Conservation (phyloP, 53 echinoderm and acorn worm genomes). For the Apostichopus leukothele region DNA sequence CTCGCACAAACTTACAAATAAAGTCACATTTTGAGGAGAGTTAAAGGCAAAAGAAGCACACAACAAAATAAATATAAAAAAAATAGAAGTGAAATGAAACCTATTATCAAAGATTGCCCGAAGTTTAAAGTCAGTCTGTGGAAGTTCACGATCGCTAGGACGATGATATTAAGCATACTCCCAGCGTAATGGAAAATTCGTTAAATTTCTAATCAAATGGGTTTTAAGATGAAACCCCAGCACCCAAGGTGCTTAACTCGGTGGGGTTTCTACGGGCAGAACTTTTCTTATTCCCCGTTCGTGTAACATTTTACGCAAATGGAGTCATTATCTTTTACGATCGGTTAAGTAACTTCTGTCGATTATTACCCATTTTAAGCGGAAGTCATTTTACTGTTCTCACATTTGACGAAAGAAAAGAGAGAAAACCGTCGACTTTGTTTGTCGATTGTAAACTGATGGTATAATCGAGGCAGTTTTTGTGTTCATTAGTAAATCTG, state of each 20-base stretch:
- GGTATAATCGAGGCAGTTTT: slow-evolving; percentile 18
- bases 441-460: slow-evolving; percentile 22
- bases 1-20: slow-evolving; percentile 41
- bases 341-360: slow-evolving; percentile 31
- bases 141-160: slow-evolving; percentile 43
- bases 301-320: slow-evolving; percentile 36
- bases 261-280: slow-evolving; percentile 15
- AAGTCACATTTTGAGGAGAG: neutral
- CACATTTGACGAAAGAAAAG: neutral
- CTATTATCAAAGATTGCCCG: slow-evolving; percentile 37
- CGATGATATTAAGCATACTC: slow-evolving; percentile 32
- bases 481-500: slow-evolving; percentile 25
- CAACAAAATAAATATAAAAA: neutral
- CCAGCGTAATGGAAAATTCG: slow-evolving; percentile 40
- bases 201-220: slow-evolving; percentile 38
- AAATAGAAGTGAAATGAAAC: slow-evolving; percentile 33
- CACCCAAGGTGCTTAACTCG: slow-evolving; percentile 18
- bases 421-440: neutral
- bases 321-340: slow-evolving; percentile 37
- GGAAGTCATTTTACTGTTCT: slow-evolving; percentile 14
- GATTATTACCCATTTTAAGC: slow-evolving; percentile 25
- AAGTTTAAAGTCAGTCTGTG: slow-evolving; percentile 18
- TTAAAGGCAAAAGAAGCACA: neutral
- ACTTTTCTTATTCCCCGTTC: slow-evolving; percentile 5
- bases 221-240: neutral